Evolutionary conservation across 2,113 vertebrate species (phyloP).

Genomic region (Narcine bancroftii): DNA sequence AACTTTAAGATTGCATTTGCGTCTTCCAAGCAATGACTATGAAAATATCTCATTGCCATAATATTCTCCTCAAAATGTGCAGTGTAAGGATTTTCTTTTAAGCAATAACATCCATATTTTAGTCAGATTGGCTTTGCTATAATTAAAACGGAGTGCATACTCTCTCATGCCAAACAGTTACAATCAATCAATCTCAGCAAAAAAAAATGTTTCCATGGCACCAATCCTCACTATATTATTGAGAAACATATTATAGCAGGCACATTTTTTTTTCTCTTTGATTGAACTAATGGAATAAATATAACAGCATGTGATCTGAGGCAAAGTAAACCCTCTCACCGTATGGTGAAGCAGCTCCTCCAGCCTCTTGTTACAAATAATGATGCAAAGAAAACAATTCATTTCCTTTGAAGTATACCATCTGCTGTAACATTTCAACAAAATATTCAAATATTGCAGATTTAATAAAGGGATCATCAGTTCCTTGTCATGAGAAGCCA

Average conservation of each 20-base stretch:
- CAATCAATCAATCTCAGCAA: neutral
- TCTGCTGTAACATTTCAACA: neutral
- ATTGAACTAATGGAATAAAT: neutral
- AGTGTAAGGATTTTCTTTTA: neutral
- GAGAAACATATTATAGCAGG: constrained; percentile 7
- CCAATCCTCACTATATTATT: neutral
- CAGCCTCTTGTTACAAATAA: constrained; percentile 14
- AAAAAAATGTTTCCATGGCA: constrained; percentile 25
- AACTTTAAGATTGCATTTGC: neutral
- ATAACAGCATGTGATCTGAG: neutral
- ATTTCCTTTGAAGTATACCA: neutral
- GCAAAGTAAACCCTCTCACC: neutral
- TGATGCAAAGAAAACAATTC: neutral
- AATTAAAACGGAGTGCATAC: neutral
- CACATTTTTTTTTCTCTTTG: neutral
- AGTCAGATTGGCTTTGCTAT: neutral
- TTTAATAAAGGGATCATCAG: neutral
- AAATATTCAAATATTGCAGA: neutral
- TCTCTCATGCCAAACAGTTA: neutral
- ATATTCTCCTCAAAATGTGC: neutral
- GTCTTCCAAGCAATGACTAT: neutral
- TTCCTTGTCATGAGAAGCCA: neutral
- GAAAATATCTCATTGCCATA: neutral
- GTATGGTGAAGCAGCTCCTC: neutral
- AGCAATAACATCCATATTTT: neutral